Evolutionary conservation across 2,797 vertebrate species (phyloP).

Genomic region (Trichosurus vulpecula): DNA sequence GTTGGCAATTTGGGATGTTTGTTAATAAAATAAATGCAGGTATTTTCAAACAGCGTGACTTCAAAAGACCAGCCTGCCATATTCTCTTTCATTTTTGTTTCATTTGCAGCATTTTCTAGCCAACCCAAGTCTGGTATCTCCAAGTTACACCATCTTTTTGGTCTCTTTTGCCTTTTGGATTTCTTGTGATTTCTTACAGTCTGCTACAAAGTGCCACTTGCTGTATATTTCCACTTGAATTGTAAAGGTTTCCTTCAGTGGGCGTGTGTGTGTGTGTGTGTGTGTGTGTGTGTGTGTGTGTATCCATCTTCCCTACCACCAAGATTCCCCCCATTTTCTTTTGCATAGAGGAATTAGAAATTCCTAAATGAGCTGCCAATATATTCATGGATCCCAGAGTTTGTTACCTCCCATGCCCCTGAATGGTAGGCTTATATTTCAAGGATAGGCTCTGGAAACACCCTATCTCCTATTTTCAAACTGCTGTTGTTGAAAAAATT

Average conservation of each 20-base stretch:
- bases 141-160: not conserved
- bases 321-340: not conserved
- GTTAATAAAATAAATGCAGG: not conserved
- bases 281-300: too few species aligned
- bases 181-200: not conserved
- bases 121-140: not conserved
- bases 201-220: not conserved
- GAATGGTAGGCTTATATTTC: not conserved
- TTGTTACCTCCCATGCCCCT: not conserved
- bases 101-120: not conserved
- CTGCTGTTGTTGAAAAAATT: not conserved
- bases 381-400: not conserved
- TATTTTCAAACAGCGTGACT: not conserved
- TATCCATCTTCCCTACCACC: not conserved
- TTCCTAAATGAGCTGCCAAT: not conserved
- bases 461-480: not conserved
- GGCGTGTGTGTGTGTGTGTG: not conserved
- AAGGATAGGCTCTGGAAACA: not conserved
- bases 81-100: not conserved
- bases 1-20: not conserved
- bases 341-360: not conserved
- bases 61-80: not conserved
- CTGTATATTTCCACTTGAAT: not conserved
- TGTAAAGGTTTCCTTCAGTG: not conserved
- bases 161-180: not conserved